Percentiles rank a stretch among this genome's conserved stretches.
These are phyloP conservation scores for Hylaea fasciaria DNA, from an alignment of 2,888 invertebrate genomes.

Conservation along the genomic window DNA sequence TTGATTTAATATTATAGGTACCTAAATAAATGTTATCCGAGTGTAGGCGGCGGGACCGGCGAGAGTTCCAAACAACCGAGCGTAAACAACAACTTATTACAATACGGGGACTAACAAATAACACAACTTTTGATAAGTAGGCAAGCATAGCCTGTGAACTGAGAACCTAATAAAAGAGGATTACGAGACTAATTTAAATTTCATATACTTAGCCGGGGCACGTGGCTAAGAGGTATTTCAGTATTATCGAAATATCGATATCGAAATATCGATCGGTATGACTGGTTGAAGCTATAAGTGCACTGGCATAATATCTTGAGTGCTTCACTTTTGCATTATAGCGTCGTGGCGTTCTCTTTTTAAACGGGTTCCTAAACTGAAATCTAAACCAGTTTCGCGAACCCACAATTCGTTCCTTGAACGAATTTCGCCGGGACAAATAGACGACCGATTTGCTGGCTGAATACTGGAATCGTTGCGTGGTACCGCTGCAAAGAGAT, in stretches of 20 bases:
- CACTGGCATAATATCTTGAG: too few species aligned
- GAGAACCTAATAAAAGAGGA: background rate
- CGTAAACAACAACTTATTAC: conserved; percentile 1
- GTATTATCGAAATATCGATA: too few species aligned
- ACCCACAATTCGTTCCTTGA: conserved; percentile 3
- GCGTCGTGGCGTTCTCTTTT: too few species aligned
- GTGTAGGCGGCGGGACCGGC: conserved; percentile 12
- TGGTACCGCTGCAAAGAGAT: conserved; percentile 1
- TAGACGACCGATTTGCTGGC: conserved; percentile 15
- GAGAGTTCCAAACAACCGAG: conserved; percentile 1
- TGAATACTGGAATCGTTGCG: conserved; percentile 14
- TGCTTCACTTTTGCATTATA: too few species aligned
- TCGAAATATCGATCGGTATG: too few species aligned
- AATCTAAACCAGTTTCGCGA: conserved; percentile 8
- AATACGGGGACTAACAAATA: background rate
- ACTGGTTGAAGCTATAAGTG: too few species aligned
- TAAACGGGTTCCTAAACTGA: background rate
- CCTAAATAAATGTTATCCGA: conserved; percentile 20
- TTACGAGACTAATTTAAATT: background rate
- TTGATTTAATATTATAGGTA: conserved; percentile 12
- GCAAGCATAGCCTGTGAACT: background rate
- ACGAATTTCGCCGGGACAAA: conserved; percentile 9
- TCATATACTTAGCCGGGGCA: background rate
- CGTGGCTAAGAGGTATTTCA: too few species aligned
- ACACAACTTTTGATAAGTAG: background rate